phyloP scores from a whole-genome alignment of 2,888 invertebrate species.

The Euphydryas editha region DNA sequence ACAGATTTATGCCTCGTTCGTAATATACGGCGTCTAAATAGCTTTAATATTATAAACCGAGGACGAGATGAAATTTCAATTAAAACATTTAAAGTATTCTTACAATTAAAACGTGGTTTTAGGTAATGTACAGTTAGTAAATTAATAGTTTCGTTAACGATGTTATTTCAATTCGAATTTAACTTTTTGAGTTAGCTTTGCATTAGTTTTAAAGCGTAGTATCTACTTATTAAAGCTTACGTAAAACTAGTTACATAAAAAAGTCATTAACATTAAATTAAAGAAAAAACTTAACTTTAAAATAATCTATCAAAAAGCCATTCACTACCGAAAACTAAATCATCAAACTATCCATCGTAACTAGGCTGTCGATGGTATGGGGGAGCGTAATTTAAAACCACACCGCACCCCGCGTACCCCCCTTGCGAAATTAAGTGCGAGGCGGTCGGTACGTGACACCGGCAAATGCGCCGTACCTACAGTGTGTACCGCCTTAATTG shows the following conservation, averaged over 20 bases:
- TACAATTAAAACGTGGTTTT: too few species aligned
- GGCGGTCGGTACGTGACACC: conserved; percentile 77
- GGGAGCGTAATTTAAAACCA: conserved; percentile 78
- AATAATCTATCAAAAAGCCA: conserved; percentile 18
- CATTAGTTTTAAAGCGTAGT: too few species aligned
- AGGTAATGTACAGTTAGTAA: too few species aligned
- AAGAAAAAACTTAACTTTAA: conserved; percentile 2
- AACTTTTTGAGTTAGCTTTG: too few species aligned
- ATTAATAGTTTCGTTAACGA: too few species aligned
- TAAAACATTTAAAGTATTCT: conserved; percentile 4
- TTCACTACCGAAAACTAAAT: conserved; percentile 41
- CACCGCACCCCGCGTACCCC: conserved; percentile 54
- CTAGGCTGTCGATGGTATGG: conserved; percentile 57
- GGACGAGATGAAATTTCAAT: conserved; percentile 28
- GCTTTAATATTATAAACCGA: conserved; percentile 35
- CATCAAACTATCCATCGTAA: conserved; percentile 49
- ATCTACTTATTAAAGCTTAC: too few species aligned
- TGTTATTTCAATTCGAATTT: too few species aligned
- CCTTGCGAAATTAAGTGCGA: conserved; percentile 78
- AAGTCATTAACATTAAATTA: not conserved
- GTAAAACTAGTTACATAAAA: too few species aligned
- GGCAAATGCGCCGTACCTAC: conserved; percentile 76
- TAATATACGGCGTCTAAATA: conserved; percentile 48
- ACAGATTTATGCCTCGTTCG: conserved; percentile 50
- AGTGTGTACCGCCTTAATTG: conserved; percentile 76